Evolutionary conservation across 2,797 vertebrate species (phyloP), one percentile per base, ranked within the genome.

Genomic region (Onychomys torridus): DNA sequence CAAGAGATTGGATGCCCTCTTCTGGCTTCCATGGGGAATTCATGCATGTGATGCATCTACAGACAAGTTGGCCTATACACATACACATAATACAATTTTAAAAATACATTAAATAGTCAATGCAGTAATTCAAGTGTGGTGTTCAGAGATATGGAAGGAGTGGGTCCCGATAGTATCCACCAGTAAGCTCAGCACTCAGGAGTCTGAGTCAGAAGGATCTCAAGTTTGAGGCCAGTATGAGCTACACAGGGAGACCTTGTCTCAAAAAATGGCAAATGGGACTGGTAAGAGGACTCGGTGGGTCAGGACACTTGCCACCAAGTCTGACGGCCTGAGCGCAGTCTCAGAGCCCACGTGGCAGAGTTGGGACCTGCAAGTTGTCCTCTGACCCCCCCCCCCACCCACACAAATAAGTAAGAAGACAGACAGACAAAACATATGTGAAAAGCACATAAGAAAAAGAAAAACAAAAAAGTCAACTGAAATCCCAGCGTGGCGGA

Each of bases 111-210:
- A 63, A 32, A 40, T 19, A 49, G 17, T 29, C 37, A n/a, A 89
- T 67, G 63, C 6, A 61, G 52, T 43, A 55, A 93, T 85, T n/a
- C 87, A 79, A 94, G 10, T 55, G 5, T 86, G 27, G 90, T 82
- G 90, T 91, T 87, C 55, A 89, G 78, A 85, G n/a, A 71, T 49
- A 43, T 61, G n/a, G 93, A 93, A 84, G 29, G 40, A 90, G 1
- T 12, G 21, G 12, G 40, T 32, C 19, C 34, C 13, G 43, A 37
- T 32, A 32, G 63, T 14, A 9, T 67, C 61, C 6, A 14, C 11
- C 63, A 52, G 32, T 67, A 49, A 52, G 32, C 8, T 2, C 63
- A n/a, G 43, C 32, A n/a, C 40, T 49, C 61, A n/a, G 43, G 32
- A 32, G 46, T 32, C 46, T 78, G 46, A 78, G 76, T 46, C 76